phyloP scores from a whole-genome alignment of 2,113 vertebrate genomes.

The Bufo gargarizans region DNA sequence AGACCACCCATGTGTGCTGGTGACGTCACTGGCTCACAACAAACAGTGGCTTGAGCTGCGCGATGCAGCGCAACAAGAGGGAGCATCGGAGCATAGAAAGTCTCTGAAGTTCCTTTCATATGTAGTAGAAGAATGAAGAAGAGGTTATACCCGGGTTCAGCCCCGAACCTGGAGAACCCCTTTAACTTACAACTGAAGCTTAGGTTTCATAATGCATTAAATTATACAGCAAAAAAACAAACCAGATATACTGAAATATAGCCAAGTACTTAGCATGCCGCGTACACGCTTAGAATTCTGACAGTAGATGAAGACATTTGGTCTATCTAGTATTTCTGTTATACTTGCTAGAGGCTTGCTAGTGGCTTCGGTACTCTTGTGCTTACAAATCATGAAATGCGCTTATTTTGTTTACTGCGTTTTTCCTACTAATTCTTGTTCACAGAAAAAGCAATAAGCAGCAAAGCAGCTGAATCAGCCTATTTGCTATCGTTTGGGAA shows the following conservation, averaged over 20 bases:
- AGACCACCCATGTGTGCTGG: too few species aligned
- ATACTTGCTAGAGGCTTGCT: background rate
- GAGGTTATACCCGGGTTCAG: too few species aligned
- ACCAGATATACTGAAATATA: background rate
- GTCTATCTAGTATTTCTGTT: background rate
- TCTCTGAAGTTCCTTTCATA: too few species aligned
- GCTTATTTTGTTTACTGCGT: background rate
- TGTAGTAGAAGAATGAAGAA: too few species aligned
- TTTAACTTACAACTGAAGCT: too few species aligned
- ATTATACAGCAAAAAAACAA: background rate
- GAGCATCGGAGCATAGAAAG: too few species aligned
- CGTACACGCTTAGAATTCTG: background rate
- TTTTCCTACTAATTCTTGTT: background rate
- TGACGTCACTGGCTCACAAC: too few species aligned
- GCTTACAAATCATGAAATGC: background rate
- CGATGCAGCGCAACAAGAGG: too few species aligned
- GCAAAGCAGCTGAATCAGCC: constrained; percentile 32
- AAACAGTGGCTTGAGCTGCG: too few species aligned
- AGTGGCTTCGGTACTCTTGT: background rate
- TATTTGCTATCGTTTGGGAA: constrained; percentile 30
- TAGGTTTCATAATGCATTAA: background rate
- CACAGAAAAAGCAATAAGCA: background rate
- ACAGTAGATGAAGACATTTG: background rate
- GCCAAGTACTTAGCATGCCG: background rate
- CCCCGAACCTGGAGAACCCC: too few species aligned